Evolutionary conservation across 2,113 vertebrate genomes (phyloP).

Genomic region (Formicarius rufipectus): DNA sequence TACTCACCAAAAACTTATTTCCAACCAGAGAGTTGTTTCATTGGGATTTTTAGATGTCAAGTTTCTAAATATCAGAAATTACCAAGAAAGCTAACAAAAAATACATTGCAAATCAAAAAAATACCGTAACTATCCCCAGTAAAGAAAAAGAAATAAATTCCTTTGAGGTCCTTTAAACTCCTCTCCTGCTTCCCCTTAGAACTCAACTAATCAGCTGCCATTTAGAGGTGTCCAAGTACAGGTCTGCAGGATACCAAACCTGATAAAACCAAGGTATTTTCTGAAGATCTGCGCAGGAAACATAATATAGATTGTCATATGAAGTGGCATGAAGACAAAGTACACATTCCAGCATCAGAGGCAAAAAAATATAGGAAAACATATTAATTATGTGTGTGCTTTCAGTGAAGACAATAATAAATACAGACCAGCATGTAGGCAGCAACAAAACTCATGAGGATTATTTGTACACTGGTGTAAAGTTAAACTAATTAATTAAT

Average conservation of each 20-base stretch:
- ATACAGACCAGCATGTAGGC: conserved; percentile 49
- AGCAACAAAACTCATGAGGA: conserved; percentile 50
- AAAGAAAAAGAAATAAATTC: not conserved
- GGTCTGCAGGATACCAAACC: not conserved
- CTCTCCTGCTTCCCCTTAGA: not conserved
- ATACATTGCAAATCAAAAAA: not conserved
- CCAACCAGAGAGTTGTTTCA: not conserved
- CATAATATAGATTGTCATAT: not conserved
- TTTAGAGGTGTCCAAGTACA: not conserved
- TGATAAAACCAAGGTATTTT: not conserved
- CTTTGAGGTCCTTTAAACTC: not conserved
- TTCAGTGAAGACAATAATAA: conserved; percentile 46
- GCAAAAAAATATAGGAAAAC: conserved; percentile 24
- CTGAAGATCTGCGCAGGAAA: not conserved
- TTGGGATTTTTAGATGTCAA: not conserved
- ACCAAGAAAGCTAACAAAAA: not conserved
- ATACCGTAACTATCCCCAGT: not conserved
- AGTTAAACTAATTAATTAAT: conserved; percentile 65
- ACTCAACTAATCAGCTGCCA: not conserved
- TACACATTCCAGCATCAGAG: not conserved
- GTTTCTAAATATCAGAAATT: not conserved
- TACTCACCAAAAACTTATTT: not conserved
- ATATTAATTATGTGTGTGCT: conserved; percentile 59
- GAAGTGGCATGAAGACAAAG: conserved; percentile 6
- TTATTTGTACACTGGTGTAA: conserved; percentile 55